Evolutionary conservation across 2,888 invertebrate species (phyloP).

Genomic region (Platerodrilus igneus): DNA sequence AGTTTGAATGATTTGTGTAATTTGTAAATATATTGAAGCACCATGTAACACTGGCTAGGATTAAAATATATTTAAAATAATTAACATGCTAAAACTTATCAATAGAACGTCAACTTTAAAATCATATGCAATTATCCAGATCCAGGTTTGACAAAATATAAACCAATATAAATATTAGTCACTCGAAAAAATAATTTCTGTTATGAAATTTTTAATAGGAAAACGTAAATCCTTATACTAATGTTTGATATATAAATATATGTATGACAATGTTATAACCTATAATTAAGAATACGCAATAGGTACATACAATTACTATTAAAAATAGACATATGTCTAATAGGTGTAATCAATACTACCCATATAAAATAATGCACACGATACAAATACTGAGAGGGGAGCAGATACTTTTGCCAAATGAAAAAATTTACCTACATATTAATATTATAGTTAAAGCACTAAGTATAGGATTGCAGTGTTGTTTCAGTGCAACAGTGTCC

Average conservation of each 20-base stretch:
- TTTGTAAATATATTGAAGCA: constrained; percentile 16
- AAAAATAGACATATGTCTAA: constrained; percentile 26
- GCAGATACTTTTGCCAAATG: constrained; percentile 37
- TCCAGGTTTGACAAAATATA: constrained; percentile 15
- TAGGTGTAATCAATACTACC: constrained; percentile 20
- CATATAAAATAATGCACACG: constrained; percentile 40
- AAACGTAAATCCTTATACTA: constrained; percentile 37
- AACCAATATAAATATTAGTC: constrained; percentile 36
- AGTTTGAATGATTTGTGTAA: constrained; percentile 11
- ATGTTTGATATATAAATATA: constrained; percentile 27
- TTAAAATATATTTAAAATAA: too few relatives aligned
- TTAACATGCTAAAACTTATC: too few relatives aligned
- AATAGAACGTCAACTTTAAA: too few relatives aligned
- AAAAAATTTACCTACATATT: too few relatives aligned
- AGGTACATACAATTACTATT: constrained; percentile 40
- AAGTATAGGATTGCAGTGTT: constrained; percentile 45
- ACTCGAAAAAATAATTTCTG: constrained; percentile 46
- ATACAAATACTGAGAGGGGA: constrained; percentile 46
- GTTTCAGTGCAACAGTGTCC: constrained; percentile 42
- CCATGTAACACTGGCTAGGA: constrained; percentile 20
- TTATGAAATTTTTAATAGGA: constrained; percentile 35
- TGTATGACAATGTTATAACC: constrained; percentile 27
- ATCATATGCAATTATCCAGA: constrained; percentile 29
- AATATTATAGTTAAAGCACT: constrained; percentile 46
- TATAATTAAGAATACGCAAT: constrained; percentile 39